A percentile compares a stretch with the other conserved stretches of the same genome.
Evolutionary conservation across 2,888 invertebrate species (phyloP).

Genomic region (Sipunculus nudus): DNA sequence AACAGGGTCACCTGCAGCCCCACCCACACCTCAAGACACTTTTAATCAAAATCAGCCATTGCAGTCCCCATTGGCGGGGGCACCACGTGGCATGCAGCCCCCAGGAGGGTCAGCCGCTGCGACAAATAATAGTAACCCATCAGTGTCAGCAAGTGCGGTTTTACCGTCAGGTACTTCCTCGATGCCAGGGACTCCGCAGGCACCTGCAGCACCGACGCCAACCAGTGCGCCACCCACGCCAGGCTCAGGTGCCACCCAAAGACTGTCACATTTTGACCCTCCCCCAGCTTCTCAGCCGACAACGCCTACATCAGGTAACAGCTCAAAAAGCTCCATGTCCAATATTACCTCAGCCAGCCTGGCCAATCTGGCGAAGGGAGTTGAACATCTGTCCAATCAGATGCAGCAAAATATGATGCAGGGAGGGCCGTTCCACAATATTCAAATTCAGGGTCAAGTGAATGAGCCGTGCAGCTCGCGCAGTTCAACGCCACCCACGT

Average conservation of each 20-base stretch:
- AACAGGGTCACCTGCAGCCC: slow-evolving; percentile 8
- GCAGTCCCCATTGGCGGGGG: background rate
- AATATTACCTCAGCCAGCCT: slow-evolving; percentile 65
- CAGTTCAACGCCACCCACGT: too few species aligned
- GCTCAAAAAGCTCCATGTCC: slow-evolving; percentile 50
- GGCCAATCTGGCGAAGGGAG: slow-evolving; percentile 65
- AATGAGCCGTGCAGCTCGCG: slow-evolving; percentile 55
- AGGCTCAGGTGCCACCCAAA: background rate
- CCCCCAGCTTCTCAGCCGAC: background rate
- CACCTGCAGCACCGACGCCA: slow-evolving; percentile 25
- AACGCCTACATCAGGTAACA: background rate
- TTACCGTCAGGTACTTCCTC: slow-evolving; percentile 41
- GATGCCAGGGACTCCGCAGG: slow-evolving; percentile 28
- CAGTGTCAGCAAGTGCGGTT: background rate
- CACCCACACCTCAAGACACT: background rate
- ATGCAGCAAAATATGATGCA: slow-evolving; percentile 67
- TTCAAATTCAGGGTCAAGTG: slow-evolving; percentile 62
- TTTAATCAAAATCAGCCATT: background rate
- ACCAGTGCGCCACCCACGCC: background rate
- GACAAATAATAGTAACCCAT: slow-evolving; percentile 8
- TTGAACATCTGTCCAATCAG: slow-evolving; percentile 64
- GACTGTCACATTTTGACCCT: background rate
- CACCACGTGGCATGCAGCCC: background rate
- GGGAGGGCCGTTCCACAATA: slow-evolving; percentile 66
- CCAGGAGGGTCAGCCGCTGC: slow-evolving; percentile 3